Evolutionary conservation across 2,888 invertebrate species (phyloP).

Genomic region (Aromia moschata): DNA sequence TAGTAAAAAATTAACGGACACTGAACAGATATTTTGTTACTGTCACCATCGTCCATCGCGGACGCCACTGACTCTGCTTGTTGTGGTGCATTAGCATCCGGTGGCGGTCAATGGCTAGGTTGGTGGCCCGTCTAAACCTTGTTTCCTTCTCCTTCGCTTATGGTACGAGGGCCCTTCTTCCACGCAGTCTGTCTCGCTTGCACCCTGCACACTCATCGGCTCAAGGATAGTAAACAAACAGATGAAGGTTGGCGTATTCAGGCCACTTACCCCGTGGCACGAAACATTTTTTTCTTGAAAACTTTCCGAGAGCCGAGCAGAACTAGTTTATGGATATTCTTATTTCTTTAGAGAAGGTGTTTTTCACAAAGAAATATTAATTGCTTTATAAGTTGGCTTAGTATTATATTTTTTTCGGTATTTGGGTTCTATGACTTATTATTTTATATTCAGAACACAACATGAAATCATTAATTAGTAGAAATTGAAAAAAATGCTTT

Average conservation of each 20-base stretch:
- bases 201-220: conserved; percentile 1
- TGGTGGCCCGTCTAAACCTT: conserved; percentile 41
- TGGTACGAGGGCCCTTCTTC: conserved; percentile 25
- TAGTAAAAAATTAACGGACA: too few relatives aligned
- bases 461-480: too few relatives aligned
- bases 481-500: too few relatives aligned
- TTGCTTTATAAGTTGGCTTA: too few relatives aligned
- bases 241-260: conserved; percentile 4
- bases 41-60: neutral
- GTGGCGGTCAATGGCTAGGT: conserved; percentile 55
- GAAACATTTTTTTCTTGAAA: neutral
- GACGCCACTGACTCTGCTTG: conserved; percentile 47
- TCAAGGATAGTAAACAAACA: neutral
- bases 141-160: conserved; percentile 26
- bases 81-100: conserved; percentile 54
- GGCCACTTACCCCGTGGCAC: conserved; percentile 1
- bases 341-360: too few relatives aligned
- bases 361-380: too few relatives aligned
- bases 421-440: too few relatives aligned
- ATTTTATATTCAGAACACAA: too few relatives aligned
- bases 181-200: conserved; percentile 26
- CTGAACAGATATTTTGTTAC: too few relatives aligned
- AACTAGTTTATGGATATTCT: too few relatives aligned
- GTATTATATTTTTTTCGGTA: too few relatives aligned
- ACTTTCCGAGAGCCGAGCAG: too few relatives aligned